Percentiles rank a stretch among this genome's conserved stretches.
These are phyloP conservation scores for Scartelaos histophorus DNA, from an alignment of 2,113 vertebrate species.

Conservation along the genomic window DNA sequence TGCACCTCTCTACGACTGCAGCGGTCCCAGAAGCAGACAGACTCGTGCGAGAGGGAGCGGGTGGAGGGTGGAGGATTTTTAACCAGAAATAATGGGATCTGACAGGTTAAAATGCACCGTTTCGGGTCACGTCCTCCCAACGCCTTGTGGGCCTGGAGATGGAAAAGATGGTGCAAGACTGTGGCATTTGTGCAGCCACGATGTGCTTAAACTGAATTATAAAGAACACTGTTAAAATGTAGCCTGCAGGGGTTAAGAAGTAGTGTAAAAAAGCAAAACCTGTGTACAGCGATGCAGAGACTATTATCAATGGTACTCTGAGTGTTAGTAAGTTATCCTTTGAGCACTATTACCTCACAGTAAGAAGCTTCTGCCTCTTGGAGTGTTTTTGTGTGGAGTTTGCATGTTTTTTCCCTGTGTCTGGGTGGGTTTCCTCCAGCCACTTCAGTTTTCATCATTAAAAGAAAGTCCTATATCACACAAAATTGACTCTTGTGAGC, in stretches of 20 bases:
- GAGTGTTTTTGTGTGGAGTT: no score
- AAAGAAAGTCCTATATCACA: no score
- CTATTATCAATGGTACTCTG: background rate
- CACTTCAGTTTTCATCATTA: no score
- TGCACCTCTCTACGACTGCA: slow-evolving; percentile 14
- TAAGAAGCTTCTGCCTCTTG: no score
- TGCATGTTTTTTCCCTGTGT: no score
- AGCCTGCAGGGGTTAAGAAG: background rate
- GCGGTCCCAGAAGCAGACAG: slow-evolving; percentile 14
- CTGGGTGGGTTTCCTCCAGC: no score
- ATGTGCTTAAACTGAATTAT: background rate
- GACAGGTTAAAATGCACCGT: slow-evolving; percentile 17
- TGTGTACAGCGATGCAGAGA: background rate
- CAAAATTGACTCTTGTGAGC: no score
- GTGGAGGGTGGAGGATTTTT: slow-evolving; percentile 10
- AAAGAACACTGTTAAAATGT: background rate
- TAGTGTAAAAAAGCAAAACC: background rate
- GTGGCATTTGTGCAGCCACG: background rate
- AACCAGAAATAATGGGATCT: slow-evolving; percentile 8
- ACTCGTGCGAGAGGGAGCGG: background rate
- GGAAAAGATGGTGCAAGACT: slow-evolving; percentile 6
- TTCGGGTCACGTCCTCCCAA: slow-evolving; percentile 3
- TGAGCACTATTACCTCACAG: no score
- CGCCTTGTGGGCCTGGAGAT: background rate
- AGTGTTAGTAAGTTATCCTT: no score